Base-by-base conservation (phyloP, 1,140 invertebrate genomes). In the Wasmannia auropunctata region DNA sequence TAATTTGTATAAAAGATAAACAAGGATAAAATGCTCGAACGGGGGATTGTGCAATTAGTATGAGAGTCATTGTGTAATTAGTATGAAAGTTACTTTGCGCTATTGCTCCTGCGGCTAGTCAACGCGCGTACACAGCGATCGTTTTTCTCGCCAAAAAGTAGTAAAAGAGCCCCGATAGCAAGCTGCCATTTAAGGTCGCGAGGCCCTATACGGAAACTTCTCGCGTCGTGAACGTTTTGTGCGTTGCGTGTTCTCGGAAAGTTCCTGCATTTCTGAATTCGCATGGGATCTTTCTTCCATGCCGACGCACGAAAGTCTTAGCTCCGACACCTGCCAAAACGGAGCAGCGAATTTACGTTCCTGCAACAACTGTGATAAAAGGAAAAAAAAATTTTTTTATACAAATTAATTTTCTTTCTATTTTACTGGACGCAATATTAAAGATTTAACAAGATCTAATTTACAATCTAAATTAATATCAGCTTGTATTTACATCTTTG, bases 151-250 rank as follows among this genome's bases (percentile, higher is more conserved):
- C 34, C 56, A 62, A 46, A 69, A 89, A 75, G 22, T 86, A 31
- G 51, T 63, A 84, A 89, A 90, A 49, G 34, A 40, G 72, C 34
- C 54, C 46, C 37, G 58, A 62, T 60, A 72, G 43, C 88, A 92
- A 92, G 91, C 62, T 92, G 63, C 91, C 91, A 86, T 92, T 92
- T 92, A 93, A 91, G 91, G 91, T 58, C 88, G 51, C 69, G 58
- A 43, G 54, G 43, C 88, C 80, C 62, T 90, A 86, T 65, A 90
- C 75, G 90, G 83, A 72, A 80, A 81, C 69, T 67, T 56, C 86
- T 58, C 74, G 34, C 46, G 40, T 72, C 31, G 63, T 56, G 67
- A 63, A 69, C 62, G 43, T 40, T n/a, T 69, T 54, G 10, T 69
- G 31, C 34, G 62, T 69, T 40, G 54, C 58, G 31, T n/a, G n/a